Conservation (phyloP, 2,797 vertebrate species). For the Dermochelys coriacea region DNA sequence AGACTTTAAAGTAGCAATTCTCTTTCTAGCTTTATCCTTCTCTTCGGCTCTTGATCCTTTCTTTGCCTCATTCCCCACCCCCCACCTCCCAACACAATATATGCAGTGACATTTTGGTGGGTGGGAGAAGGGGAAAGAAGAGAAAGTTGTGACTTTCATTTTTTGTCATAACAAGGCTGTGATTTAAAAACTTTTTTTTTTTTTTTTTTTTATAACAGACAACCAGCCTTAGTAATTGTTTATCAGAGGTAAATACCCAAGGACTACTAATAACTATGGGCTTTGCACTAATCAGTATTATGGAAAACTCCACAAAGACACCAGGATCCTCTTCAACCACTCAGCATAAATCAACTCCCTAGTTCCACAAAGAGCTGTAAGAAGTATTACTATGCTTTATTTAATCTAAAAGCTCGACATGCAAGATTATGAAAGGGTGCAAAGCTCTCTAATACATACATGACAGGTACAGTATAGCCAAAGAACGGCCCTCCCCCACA, state of each 20-base stretch:
- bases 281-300: background rate
- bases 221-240: background rate
- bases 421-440: rapidly evolving
- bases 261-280: background rate
- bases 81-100: background rate
- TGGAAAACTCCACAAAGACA: background rate
- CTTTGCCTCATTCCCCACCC: background rate
- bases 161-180: background rate
- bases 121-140: background rate
- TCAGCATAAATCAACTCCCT: background rate
- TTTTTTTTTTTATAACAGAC: background rate
- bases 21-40: background rate
- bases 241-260: background rate
- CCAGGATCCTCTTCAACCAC: background rate
- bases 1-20: background rate
- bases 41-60: background rate
- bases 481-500: background rate
- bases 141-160: conserved; percentile 4
- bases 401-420: conserved; percentile 8
- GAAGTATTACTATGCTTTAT: background rate
- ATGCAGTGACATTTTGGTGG: background rate
- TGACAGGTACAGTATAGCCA: background rate
- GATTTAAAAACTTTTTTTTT: background rate
- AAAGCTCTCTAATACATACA: background rate
- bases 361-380: background rate